A percentile compares a stretch with the other conserved stretches of the same genome.
These are phyloP conservation scores for Torymus texanus DNA, from an alignment of 2,888 invertebrate species.

Conservation along the genomic window DNA sequence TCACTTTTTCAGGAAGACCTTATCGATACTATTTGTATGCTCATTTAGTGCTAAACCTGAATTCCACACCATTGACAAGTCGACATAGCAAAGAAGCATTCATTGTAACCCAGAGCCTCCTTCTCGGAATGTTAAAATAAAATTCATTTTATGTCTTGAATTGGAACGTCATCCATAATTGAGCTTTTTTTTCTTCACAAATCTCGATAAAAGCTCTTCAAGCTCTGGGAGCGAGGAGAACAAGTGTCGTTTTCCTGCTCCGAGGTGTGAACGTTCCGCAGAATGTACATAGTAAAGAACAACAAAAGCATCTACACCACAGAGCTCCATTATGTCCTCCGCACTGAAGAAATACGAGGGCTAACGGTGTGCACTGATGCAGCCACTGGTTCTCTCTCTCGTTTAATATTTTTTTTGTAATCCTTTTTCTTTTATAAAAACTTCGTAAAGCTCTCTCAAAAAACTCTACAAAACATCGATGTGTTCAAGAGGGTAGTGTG, in stretches of 20 bases:
- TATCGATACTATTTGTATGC: slow-evolving; percentile 67
- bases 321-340: slow-evolving; percentile 55
- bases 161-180: slow-evolving; percentile 51
- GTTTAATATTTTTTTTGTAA: slow-evolving; percentile 24
- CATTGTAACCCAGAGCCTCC: slow-evolving; percentile 64
- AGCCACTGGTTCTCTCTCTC: slow-evolving; percentile 41
- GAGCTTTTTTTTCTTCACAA: slow-evolving; percentile 49
- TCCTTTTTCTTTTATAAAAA: slow-evolving; percentile 52
- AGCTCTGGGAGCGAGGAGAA: slow-evolving; percentile 53
- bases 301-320: slow-evolving; percentile 68
- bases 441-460: slow-evolving; percentile 54
- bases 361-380: slow-evolving; percentile 20
- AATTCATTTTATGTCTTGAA: slow-evolving; percentile 62
- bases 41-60: slow-evolving; percentile 68
- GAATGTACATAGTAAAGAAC: slow-evolving; percentile 66
- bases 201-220: slow-evolving; percentile 53
- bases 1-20: slow-evolving; percentile 70
- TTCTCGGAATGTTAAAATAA: slow-evolving; percentile 70
- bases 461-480: slow-evolving; percentile 55
- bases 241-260: slow-evolving; percentile 59
- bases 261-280: slow-evolving; percentile 65
- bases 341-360: slow-evolving; percentile 41
- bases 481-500: slow-evolving; percentile 45
- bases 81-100: slow-evolving; percentile 65
- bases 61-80: slow-evolving; percentile 65